Base-by-base conservation (phyloP, 2,113 vertebrate species). In the Plotosus lineatus region DNA sequence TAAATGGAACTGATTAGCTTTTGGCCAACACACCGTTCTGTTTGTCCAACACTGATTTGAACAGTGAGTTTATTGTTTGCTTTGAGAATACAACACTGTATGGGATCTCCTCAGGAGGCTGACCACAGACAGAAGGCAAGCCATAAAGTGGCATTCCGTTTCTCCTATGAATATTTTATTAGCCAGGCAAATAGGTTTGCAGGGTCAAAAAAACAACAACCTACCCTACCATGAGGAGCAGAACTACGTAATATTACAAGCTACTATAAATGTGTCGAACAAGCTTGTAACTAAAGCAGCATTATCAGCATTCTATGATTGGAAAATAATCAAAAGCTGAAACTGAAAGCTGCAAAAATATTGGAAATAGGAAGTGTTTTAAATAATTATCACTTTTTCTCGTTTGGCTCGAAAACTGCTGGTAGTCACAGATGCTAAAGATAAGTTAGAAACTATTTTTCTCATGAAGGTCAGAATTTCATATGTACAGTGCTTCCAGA, bases 41-140 rank as follows among this genome's bases (percentile, higher is more conserved):
- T 78, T 56, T 68, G 36, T 65, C 55, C 3, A 56, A 48, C 26
- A 86, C 44, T 68, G 73, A 38, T 68, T 78, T 28, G 82, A 93
- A 93, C 90, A 93, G 88, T 88, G 89, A 88, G 36, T 81, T 86
- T 91, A 50, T 92, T 93, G 91, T 93, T 89, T 84, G 75, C 77
- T 85, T 80, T 82, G 80, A 90, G 87, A 93, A 91, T 86, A 89
- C 84, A 88, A 86, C 85, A 84, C 90, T 79, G 86, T 88, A 88
- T 86, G 84, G 88, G 85, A 88, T 88, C 90, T 73, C 87, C 83
- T 85, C 87, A 88, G 90, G 89, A 89, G 86, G 85, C 86, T 79
- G 69, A 82, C 85, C 87, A 80, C 85, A 87, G 89, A 88, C 87
- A 86, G 84, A 88, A 50, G 87, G 79, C 71, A 85, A 90, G 88